phyloP scores from a whole-genome alignment of 1,140 invertebrate genomes.

The Daktulosphaira vitifoliae region DNA sequence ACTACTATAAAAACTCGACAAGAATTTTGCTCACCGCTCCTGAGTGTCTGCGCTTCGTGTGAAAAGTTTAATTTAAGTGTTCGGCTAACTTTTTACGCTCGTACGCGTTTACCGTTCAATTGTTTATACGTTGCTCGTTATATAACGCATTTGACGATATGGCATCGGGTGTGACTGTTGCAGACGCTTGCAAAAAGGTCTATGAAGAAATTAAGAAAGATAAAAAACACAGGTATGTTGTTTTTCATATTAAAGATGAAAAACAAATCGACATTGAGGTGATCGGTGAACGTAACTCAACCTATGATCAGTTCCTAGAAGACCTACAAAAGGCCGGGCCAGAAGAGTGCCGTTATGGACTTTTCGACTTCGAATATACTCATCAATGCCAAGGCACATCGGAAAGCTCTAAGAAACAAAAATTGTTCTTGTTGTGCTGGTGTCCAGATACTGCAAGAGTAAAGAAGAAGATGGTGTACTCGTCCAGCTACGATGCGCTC shows the following conservation, averaged over 20 bases:
- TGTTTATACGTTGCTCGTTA: neutral
- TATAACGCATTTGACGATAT: neutral
- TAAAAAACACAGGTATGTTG: conserved; percentile 92
- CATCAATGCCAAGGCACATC: conserved; percentile 90
- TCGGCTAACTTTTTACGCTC: neutral
- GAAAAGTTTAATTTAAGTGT: neutral
- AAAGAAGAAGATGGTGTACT: conserved; percentile 99
- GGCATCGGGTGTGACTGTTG: conserved; percentile 92
- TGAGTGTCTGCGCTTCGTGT: neutral
- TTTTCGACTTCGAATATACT: conserved; percentile 92
- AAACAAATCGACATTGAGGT: conserved; percentile 88
- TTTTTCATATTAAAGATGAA: conserved; percentile 90
- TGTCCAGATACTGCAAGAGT: conserved; percentile 94
- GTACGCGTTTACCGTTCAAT: neutral
- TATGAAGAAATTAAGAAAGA: conserved; percentile 96
- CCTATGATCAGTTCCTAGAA: conserved; percentile 82
- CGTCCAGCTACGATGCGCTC: conserved; percentile 83
- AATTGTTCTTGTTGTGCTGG: conserved; percentile 93
- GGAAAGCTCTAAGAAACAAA: conserved; percentile 89
- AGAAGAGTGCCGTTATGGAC: conserved; percentile 86
- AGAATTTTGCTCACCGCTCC: neutral
- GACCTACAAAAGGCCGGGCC: conserved; percentile 81
- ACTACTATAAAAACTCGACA: neutral
- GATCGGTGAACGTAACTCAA: conserved; percentile 69
- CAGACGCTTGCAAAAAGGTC: conserved; percentile 85